phyloP scores from a whole-genome alignment of 1,140 invertebrate genomes.

The Brachionus manjavacas region DNA sequence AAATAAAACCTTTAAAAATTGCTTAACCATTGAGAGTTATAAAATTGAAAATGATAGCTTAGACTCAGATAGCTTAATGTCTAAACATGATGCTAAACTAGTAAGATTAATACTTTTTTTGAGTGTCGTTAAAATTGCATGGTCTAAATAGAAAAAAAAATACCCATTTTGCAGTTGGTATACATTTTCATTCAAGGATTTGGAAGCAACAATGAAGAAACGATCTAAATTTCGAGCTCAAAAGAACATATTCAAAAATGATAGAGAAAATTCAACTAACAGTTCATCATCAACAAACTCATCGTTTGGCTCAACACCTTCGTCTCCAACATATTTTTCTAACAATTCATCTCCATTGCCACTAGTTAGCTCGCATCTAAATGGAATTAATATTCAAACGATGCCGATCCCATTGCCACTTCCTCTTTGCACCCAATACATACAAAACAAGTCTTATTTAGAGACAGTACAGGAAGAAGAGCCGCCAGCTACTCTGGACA shows the following conservation, averaged over 20 bases:
- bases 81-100: not conserved
- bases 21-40: conserved; percentile 28
- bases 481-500: not conserved
- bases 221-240: not conserved
- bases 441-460: conserved; percentile 7
- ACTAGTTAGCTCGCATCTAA: not conserved
- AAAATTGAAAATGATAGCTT: conserved; percentile 23
- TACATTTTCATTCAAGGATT: not conserved
- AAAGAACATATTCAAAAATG: conserved; percentile 6
- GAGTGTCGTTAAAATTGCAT: not conserved
- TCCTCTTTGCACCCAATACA: not conserved
- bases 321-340: not conserved
- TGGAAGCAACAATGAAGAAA: not conserved
- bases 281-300: conserved; percentile 10
- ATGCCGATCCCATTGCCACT: conserved; percentile 2
- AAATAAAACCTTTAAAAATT: conserved; percentile 5
- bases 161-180: not conserved
- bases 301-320: conserved; percentile 16
- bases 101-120: conserved; percentile 6
- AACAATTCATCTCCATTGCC: not conserved
- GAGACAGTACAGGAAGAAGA: conserved; percentile 30
- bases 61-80: not conserved
- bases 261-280: not conserved
- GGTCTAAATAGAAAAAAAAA: not conserved
- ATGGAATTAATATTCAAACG: conserved; percentile 17